A percentile compares a stretch with the other conserved stretches of the same genome.
phyloP scores from a whole-genome alignment of 2,888 invertebrate genomes.

The Serrognathus titanus region DNA sequence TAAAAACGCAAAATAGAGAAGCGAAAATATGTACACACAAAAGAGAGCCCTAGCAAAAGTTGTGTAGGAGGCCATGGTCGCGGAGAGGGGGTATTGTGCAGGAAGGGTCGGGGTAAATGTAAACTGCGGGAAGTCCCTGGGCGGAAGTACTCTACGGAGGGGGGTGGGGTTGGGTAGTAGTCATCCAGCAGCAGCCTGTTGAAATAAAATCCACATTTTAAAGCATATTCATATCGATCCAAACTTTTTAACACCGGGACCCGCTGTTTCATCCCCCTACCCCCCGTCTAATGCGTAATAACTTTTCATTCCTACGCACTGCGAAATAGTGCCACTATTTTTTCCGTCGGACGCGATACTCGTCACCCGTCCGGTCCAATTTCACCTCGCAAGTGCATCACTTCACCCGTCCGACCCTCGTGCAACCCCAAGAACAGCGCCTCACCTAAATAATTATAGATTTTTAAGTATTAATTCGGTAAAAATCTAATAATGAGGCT shows the following conservation, averaged over 20 bases:
- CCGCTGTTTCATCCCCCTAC: slow-evolving; percentile 33
- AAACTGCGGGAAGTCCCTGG: slow-evolving; percentile 47
- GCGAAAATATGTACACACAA: slow-evolving; percentile 28
- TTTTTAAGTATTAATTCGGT: slow-evolving; percentile 41
- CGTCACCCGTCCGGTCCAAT: not conserved
- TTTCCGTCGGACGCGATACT: not conserved
- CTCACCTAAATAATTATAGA: slow-evolving; percentile 12
- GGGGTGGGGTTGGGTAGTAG: slow-evolving; percentile 23
- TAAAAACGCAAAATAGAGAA: slow-evolving; percentile 32
- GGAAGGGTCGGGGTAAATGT: slow-evolving; percentile 44
- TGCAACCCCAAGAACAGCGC: not conserved
- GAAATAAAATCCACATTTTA: slow-evolving; percentile 64
- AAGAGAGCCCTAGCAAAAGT: slow-evolving; percentile 30
- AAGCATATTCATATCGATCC: slow-evolving; percentile 65
- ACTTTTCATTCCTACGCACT: slow-evolving; percentile 33
- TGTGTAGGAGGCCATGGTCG: slow-evolving; percentile 27
- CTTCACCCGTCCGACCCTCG: slow-evolving; percentile 1
- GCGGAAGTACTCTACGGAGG: slow-evolving; percentile 39
- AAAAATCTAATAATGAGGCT: slow-evolving; percentile 41
- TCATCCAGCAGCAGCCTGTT: slow-evolving; percentile 47
- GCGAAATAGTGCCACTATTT: slow-evolving; percentile 29
- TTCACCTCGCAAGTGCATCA: not conserved
- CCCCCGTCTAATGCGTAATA: slow-evolving; percentile 34
- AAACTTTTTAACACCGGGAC: slow-evolving; percentile 58
- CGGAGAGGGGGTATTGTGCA: slow-evolving; percentile 27